Conservation (phyloP, 2,797 vertebrate genomes). For the Clarias platycephalus region DNA sequence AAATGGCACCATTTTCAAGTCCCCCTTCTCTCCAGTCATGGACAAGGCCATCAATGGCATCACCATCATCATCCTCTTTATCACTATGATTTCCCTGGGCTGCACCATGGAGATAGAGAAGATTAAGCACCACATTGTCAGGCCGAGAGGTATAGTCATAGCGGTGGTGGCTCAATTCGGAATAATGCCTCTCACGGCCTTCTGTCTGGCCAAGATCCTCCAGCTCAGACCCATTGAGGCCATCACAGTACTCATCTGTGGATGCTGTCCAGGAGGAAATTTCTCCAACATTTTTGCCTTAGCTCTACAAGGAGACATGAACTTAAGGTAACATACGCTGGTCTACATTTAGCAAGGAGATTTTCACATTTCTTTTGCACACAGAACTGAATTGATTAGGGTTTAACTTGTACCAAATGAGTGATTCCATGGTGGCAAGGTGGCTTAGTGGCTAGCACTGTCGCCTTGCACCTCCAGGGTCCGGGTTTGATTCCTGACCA, state of each 20-base stretch:
- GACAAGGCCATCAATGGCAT: conserved; percentile 67
- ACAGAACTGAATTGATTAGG: not conserved
- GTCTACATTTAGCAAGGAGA: not conserved
- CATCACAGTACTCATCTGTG: conserved; percentile 80
- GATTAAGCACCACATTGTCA: conserved; percentile 77
- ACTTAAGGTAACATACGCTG: conserved; percentile 79
- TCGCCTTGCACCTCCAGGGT: too few relatives aligned
- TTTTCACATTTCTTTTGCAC: not conserved
- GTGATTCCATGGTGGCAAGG: not conserved
- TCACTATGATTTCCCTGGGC: conserved; percentile 79
- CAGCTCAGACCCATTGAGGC: conserved; percentile 70
- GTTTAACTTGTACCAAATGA: not conserved
- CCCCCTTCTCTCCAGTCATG: conserved; percentile 44
- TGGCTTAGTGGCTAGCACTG: too few relatives aligned
- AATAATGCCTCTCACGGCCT: conserved; percentile 84
- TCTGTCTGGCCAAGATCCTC: conserved; percentile 74
- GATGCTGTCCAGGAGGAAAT: conserved; percentile 83
- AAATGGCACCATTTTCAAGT: conserved; percentile 36
- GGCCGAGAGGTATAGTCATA: conserved; percentile 76
- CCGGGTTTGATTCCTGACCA: too few relatives aligned
- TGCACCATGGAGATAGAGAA: conserved; percentile 82
- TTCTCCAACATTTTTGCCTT: conserved; percentile 82
- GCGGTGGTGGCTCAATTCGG: conserved; percentile 81
- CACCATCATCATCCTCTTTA: conserved; percentile 65
- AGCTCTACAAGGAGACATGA: conserved; percentile 81